These are phyloP conservation scores for Drosophila aldrichi DNA, from an alignment of 2,888 invertebrate species.

Conservation along the genomic window DNA sequence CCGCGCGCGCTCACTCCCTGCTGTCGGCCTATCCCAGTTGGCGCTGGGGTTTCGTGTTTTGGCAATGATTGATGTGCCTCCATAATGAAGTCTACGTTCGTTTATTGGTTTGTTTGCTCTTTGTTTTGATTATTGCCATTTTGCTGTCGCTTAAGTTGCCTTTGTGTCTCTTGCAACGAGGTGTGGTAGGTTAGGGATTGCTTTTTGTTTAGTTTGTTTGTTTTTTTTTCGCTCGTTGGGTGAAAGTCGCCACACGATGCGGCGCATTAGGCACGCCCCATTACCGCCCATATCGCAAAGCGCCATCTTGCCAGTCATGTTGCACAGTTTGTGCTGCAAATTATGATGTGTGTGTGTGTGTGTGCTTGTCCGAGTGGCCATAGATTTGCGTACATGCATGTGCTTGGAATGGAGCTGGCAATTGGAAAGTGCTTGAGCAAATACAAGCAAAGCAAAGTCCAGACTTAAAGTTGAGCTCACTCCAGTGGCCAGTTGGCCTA, in stretches of 20 bases:
- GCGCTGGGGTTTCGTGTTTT: constrained; percentile 49
- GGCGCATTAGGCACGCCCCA: constrained; percentile 40
- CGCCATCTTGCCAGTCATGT: constrained; percentile 32
- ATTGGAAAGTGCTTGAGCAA: constrained; percentile 46
- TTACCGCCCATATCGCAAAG: constrained; percentile 39
- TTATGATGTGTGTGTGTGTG: constrained; percentile 55
- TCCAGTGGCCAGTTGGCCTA: neutral
- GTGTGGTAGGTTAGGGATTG: constrained; percentile 76
- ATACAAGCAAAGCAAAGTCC: constrained; percentile 25
- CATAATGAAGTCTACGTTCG: constrained; percentile 73
- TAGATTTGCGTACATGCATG: constrained; percentile 6
- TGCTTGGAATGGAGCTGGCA: neutral
- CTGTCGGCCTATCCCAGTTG: neutral
- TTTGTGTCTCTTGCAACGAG: constrained; percentile 52
- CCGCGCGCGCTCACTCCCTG: neutral
- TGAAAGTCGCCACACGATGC: constrained; percentile 49
- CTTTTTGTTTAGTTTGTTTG: neutral
- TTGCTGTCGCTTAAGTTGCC: constrained; percentile 58
- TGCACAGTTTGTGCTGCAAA: constrained; percentile 42
- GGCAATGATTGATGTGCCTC: constrained; percentile 74
- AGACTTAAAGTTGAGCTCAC: neutral
- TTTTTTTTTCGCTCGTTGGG: constrained; percentile 22
- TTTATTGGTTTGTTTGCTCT: constrained; percentile 66
- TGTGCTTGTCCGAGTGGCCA: constrained; percentile 15
- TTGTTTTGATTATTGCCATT: constrained; percentile 78